Base-by-base conservation (phyloP, 1,140 invertebrate species). In the Lepidostoma basale region DNA sequence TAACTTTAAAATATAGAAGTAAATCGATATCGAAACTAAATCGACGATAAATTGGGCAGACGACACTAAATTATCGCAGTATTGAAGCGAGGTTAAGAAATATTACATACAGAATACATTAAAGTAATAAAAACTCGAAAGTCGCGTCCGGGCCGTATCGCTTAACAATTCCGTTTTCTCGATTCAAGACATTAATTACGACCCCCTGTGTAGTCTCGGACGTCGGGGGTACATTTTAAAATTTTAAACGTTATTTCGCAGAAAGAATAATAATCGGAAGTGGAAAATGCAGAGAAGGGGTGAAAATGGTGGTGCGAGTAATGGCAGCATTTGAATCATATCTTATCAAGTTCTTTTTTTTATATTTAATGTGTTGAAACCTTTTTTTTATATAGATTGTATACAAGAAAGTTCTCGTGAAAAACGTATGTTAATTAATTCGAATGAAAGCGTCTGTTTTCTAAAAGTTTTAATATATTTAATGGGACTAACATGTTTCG, bases 211-310 rank as follows among this genome's bases (percentile, higher is more conserved):
- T 14, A 5, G 44, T 2, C 26, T 16, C n/a, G 18, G 12, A 56
- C 20, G 49, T 10, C 47, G 44, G 25, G 22, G 36, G 20, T 44
- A 56, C 23, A 66, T 68, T 68, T 63, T 39, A 59, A 68, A 68
- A 63, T 60, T 36, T 25, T 68, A 68, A 68, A 68, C 67, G 58
- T 23, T 60, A 33, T 68, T 63, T 20, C 47, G 59, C 44, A 28
- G 47, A 68, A 68, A 68, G 67, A 68, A 68, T 68, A 68, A 68
- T 68, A 68, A 68, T 68, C 45, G 59, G 23, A 28, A 26, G 22
- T 26, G 45, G 45, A 49, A 23, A 49, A 49, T 18, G 25, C 23
- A 30, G 26, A 28, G 52, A 28, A 30, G 28, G 33, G 23, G 66
- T 23, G 25, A 49, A 44, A 49, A 49, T 36, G 40, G 40, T 14